Conservation (phyloP, 2,888 invertebrate species). For the Acleris emargana region DNA sequence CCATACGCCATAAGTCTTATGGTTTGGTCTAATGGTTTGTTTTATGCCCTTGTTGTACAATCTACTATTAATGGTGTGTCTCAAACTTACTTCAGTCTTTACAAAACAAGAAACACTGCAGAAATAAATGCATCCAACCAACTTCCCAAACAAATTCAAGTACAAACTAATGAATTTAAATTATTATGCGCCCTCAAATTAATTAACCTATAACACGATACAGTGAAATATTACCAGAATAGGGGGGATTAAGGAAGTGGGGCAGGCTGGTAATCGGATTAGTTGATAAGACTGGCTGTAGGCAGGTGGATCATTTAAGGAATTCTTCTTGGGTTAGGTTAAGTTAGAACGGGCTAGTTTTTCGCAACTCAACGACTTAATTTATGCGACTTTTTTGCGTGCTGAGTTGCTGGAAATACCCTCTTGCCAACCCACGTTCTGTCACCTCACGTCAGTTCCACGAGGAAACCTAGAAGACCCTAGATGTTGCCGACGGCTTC, state of each 20-base stretch:
- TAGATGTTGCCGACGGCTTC: too few species aligned
- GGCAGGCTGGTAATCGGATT: slow-evolving; percentile 46
- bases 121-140: slow-evolving; percentile 42
- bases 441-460: too few species aligned
- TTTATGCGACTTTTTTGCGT: too few species aligned
- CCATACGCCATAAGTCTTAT: too few species aligned
- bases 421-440: too few species aligned
- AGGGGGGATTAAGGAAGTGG: slow-evolving; percentile 50
- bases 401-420: too few species aligned
- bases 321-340: not conserved
- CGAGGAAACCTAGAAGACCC: too few species aligned
- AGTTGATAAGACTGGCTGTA: slow-evolving; percentile 35
- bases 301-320: slow-evolving; percentile 15
- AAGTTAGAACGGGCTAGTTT: too few species aligned
- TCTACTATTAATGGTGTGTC: too few species aligned
- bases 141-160: slow-evolving; percentile 60
- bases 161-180: slow-evolving; percentile 74
- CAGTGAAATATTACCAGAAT: slow-evolving; percentile 51
- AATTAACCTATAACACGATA: slow-evolving; percentile 76
- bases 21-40: too few species aligned
- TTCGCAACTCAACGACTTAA: too few species aligned
- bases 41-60: too few species aligned
- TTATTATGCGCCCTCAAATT: slow-evolving; percentile 74
- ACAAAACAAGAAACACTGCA: slow-evolving; percentile 3
- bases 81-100: not conserved